Conservation (phyloP, 1,140 invertebrate species). For the Bombus huntii region DNA sequence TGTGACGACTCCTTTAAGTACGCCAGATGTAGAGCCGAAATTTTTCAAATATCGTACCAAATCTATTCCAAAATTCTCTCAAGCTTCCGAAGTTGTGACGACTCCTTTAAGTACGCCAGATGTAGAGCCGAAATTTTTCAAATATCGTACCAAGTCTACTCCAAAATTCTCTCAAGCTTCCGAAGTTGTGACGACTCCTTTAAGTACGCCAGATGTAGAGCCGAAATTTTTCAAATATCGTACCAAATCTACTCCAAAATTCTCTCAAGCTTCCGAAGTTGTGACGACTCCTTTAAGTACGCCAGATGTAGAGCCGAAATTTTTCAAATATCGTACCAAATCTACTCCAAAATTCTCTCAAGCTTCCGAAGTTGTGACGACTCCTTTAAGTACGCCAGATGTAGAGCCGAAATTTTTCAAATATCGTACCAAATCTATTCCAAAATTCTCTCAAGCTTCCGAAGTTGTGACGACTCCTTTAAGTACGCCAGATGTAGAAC, state of each 20-base stretch:
- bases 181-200: too few species aligned
- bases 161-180: too few species aligned
- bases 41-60: fast-evolving
- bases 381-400: too few species aligned
- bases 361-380: too few species aligned
- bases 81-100: background rate
- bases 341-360: too few species aligned
- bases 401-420: too few species aligned
- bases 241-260: fast-evolving
- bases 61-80: background rate
- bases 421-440: fast-evolving
- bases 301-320: fast-evolving
- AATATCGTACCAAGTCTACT: fast-evolving
- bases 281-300: too few species aligned
- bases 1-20: too few species aligned
- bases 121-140: fast-evolving
- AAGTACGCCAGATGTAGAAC: too few species aligned
- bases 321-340: fast-evolving
- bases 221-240: fast-evolving
- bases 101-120: background rate
- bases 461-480: too few species aligned
- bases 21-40: fast-evolving
- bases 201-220: fast-evolving
- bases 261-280: background rate
- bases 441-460: fast-evolving